Conservation (phyloP, 2,113 vertebrate genomes). For the Albula glossodonta region DNA sequence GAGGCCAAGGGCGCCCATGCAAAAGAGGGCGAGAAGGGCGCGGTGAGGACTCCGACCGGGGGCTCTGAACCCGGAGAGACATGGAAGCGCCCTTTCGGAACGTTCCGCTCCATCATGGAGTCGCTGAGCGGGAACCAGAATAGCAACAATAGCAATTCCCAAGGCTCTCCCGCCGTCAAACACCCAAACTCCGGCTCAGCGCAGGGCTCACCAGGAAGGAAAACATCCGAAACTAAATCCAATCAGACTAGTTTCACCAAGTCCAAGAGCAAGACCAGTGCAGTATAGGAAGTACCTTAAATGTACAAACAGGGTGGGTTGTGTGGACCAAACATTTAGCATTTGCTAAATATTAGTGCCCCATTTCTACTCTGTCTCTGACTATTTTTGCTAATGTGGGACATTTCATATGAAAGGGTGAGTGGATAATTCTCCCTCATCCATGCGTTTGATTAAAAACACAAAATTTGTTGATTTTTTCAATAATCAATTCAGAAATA, state of each 20-base stretch:
- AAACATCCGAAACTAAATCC: constrained; percentile 74
- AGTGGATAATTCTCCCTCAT: neutral
- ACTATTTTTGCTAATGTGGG: neutral
- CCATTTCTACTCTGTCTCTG: neutral
- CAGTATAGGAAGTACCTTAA: constrained; percentile 53
- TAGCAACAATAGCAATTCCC: constrained; percentile 80
- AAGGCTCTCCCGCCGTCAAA: constrained; percentile 63
- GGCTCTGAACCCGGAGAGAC: constrained; percentile 63
- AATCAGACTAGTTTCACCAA: constrained; percentile 70
- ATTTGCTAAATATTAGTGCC: neutral
- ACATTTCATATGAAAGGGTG: neutral
- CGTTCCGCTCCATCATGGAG: constrained; percentile 96
- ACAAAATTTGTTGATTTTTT: neutral
- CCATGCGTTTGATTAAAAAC: neutral
- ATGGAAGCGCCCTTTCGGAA: constrained; percentile 85
- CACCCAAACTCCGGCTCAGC: constrained; percentile 54
- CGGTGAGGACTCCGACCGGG: constrained; percentile 39
- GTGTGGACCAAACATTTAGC: too few relatives aligned
- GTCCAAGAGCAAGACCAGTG: constrained; percentile 83
- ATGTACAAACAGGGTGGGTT: neutral
- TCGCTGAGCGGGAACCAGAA: constrained; percentile 92
- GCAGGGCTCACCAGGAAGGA: constrained; percentile 82
- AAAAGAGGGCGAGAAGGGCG: constrained; percentile 69
- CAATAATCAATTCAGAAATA: constrained; percentile 3
- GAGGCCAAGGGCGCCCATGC: constrained; percentile 75